Conservation (phyloP, 2,113 vertebrate genomes). For the Megaceryle torquata region DNA sequence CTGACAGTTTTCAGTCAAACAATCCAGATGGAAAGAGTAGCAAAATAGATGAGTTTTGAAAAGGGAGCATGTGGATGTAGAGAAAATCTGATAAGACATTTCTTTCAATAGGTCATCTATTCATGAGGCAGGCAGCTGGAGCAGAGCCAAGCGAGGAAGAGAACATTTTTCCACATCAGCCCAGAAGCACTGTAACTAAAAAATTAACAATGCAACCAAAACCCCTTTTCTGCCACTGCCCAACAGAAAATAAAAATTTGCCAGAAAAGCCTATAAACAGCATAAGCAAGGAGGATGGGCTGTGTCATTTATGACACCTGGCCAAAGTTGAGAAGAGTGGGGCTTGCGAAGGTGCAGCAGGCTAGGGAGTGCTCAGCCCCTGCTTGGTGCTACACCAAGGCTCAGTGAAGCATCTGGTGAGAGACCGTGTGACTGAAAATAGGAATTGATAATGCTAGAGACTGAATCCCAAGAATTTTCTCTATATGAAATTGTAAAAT, state of each 20-base stretch:
- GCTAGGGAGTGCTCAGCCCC: background rate
- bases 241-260: background rate
- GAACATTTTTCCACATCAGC: background rate
- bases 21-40: background rate
- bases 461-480: background rate
- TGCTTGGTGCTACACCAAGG: background rate
- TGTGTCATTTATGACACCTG: background rate
- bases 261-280: background rate
- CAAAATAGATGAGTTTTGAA: background rate
- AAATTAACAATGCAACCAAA: background rate
- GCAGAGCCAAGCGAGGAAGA: accelerated
- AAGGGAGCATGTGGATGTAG: background rate
- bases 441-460: background rate
- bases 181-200: background rate
- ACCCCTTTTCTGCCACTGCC: background rate
- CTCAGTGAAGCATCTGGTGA: background rate
- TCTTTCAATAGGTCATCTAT: background rate
- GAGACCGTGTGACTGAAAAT: background rate
- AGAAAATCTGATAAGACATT: background rate
- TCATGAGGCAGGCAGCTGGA: background rate
- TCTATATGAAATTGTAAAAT: background rate
- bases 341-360: background rate
- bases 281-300: background rate
- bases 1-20: background rate
- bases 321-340: background rate